Evolutionary conservation across 2,113 vertebrate species (phyloP).

Genomic region (Lipotes vexillifer): DNA sequence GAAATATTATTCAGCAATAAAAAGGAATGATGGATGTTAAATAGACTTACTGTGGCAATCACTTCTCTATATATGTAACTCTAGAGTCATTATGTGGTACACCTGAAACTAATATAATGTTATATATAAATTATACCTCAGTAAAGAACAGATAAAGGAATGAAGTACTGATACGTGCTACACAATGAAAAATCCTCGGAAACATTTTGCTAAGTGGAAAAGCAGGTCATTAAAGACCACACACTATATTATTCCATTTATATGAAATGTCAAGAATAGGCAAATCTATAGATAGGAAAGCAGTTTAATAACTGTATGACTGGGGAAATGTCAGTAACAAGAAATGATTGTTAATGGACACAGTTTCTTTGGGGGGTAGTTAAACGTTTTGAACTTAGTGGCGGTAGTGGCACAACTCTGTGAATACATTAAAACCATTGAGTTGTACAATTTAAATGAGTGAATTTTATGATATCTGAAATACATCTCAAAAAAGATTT

Average conservation of each 20-base stretch:
- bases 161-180: no score
- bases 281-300: neutral
- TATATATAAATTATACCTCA: neutral
- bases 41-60: neutral
- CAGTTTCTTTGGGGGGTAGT: neutral
- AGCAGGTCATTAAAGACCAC: neutral
- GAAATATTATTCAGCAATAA: neutral
- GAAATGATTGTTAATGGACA: no score
- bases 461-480: neutral
- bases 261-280: neutral
- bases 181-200: neutral
- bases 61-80: neutral
- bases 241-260: neutral
- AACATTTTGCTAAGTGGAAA: neutral
- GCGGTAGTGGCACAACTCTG: neutral
- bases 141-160: neutral
- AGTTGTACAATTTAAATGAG: neutral
- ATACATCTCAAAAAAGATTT: neutral
- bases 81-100: neutral
- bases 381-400: neutral
- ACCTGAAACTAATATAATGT: neutral
- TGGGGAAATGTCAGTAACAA: accelerated
- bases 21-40: neutral
- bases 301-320: neutral
- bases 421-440: neutral